Evolutionary conservation across 2,888 invertebrate species (phyloP).

Genomic region (Lapara coniferarum): DNA sequence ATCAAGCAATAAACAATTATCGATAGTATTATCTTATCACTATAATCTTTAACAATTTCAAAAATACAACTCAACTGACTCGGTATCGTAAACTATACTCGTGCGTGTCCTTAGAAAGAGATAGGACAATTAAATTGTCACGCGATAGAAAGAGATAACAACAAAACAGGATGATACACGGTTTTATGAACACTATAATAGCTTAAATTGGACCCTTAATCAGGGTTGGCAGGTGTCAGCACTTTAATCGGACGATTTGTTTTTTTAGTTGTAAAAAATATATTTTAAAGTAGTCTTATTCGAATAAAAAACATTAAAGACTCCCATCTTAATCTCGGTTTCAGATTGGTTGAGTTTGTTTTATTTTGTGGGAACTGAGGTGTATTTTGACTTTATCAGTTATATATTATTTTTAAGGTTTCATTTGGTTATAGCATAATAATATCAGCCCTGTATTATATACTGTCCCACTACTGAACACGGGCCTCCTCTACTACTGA

Average conservation of each 20-base stretch:
- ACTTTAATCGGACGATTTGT: not conserved
- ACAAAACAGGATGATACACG: conserved; percentile 79
- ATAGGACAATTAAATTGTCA: conserved; percentile 38
- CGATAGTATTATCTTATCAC: conserved; percentile 32
- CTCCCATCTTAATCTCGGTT: not conserved
- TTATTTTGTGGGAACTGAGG: not conserved
- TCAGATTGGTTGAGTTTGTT: not conserved
- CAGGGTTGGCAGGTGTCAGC: conserved; percentile 35
- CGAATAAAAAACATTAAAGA: too few relatives aligned
- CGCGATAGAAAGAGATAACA: conserved; percentile 51
- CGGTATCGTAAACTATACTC: conserved; percentile 75
- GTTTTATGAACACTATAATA: conserved; percentile 80
- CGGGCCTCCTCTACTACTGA: too few relatives aligned
- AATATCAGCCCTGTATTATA: too few relatives aligned
- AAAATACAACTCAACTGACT: conserved; percentile 68
- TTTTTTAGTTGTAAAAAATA: too few relatives aligned
- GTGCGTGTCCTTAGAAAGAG: conserved; percentile 47
- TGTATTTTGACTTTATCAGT: too few relatives aligned
- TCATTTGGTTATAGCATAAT: too few relatives aligned
- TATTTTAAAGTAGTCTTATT: too few relatives aligned
- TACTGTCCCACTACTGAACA: too few relatives aligned
- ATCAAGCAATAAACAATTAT: not conserved
- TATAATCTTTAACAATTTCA: conserved; percentile 63
- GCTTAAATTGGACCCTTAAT: conserved; percentile 75
- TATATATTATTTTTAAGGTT: too few relatives aligned